Evolutionary conservation across 2,113 vertebrate genomes (phyloP), one percentile per base, ranked within the genome.

Genomic region (Oxyura jamaicensis): DNA sequence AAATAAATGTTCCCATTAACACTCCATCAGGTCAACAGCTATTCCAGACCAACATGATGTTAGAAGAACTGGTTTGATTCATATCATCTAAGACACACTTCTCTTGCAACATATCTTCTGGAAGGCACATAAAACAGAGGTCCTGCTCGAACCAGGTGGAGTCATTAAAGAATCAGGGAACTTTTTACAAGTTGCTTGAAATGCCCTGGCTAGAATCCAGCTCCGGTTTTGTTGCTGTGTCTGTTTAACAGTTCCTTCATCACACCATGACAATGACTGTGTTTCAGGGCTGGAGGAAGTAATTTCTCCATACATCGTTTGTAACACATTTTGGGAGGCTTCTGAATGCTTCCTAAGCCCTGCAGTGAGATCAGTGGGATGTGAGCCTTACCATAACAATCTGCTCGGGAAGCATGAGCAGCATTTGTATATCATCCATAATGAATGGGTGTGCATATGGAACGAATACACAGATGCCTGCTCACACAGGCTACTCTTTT

Each of bases 1-100:
- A 97, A 97, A 96, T 97, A 97, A 97, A 97, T 95, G 95, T 96
- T 96, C 95, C 95, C 97, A 96, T 97, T 97, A 97, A 97, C 95
- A 96, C 96, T 95, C 93, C 93, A 92, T 91, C 95, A 93, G 97
- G 96, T 97, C 95, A 96, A 93, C 94, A 95, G 95, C 87, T 97
- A 94, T 96, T 97, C 91, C 95, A 96, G 94, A 93, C 86, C 95
- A 90, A 84, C 35, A 13, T 13, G 58, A n/a, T 41, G 92, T 50
- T 86, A 25, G 83, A 75, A 76, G 88, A 69, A 72, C 83, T 0
- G 11, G n/a, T 62, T 93, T 96, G 96, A 96, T 96, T 97, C 95
- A 87, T 96, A 95, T 95, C 92, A 66, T 78, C 95, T 69, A 52
- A 86, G 86, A 86, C 96, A 93, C 88, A 13, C 93, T 96, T 76